Conservation (phyloP, 2,797 vertebrate genomes). For the Gastrophryne carolinensis region DNA sequence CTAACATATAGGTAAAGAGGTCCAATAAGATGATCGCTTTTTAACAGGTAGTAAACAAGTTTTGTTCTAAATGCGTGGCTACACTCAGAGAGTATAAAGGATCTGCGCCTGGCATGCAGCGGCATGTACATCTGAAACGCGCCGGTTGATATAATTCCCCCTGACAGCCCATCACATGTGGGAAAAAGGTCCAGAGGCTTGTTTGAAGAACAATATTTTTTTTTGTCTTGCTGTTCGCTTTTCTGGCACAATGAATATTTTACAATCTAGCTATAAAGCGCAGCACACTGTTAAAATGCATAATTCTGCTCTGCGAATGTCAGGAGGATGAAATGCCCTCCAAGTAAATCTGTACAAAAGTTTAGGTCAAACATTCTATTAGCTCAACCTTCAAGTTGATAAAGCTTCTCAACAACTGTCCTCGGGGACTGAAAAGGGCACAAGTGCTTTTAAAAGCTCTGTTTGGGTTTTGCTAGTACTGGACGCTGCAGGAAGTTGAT, state of each 20-base stretch:
- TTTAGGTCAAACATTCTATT: not conserved
- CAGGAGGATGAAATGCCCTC: not conserved
- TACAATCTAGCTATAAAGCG: constrained; percentile 1
- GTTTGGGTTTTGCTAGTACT: too few species aligned
- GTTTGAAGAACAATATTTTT: constrained; percentile 25
- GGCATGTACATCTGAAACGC: constrained; percentile 1
- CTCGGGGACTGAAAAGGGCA: not conserved
- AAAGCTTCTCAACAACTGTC: not conserved
- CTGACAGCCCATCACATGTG: constrained; percentile 30
- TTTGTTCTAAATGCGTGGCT: too few species aligned
- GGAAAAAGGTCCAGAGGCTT: constrained; percentile 22
- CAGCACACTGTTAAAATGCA: not conserved
- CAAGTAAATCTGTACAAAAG: not conserved
- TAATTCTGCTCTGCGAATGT: not conserved
- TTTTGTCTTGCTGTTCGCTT: constrained; percentile 11
- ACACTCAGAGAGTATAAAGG: not conserved
- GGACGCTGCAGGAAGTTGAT: too few species aligned
- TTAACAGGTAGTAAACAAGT: too few species aligned
- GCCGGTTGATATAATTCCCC: constrained; percentile 16
- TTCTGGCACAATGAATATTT: constrained; percentile 30
- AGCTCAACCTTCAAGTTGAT: not conserved
- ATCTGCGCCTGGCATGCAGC: not conserved
- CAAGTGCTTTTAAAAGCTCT: not conserved
- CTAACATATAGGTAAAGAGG: too few species aligned
- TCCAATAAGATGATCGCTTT: too few species aligned